A percentile compares a stretch with the other conserved stretches of the same genome.
phyloP scores from a whole-genome alignment of 2,797 vertebrate genomes.

The Brotula barbata region DNA sequence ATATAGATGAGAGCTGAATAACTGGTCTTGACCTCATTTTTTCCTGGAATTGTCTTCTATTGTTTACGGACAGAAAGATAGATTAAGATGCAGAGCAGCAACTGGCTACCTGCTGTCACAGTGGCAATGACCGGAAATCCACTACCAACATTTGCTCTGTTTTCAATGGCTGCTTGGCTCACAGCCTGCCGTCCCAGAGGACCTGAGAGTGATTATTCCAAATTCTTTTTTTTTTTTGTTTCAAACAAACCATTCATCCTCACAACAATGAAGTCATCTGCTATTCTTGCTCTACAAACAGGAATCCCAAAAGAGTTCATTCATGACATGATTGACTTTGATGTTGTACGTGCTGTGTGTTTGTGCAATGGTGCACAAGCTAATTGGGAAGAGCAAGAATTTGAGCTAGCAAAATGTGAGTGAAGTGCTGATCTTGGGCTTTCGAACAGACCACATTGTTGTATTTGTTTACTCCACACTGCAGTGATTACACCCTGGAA shows the following conservation, averaged over 20 bases:
- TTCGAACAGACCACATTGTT: not conserved
- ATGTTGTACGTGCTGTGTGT: conserved; percentile 1
- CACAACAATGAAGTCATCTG: conserved; percentile 41
- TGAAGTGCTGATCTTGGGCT: conserved; percentile 6
- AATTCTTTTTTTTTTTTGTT: conserved; percentile 33
- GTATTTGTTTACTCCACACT: not conserved
- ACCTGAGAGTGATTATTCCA: conserved; percentile 20
- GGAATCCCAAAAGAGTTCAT: conserved; percentile 26
- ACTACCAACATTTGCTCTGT: conserved; percentile 25
- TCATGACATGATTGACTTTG: conserved; percentile 10
- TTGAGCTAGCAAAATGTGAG: conserved; percentile 13
- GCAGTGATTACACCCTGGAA: not conserved
- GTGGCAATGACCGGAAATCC: conserved; percentile 51
- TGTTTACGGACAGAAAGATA: conserved; percentile 26
- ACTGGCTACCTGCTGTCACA: conserved; percentile 48
- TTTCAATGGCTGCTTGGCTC: not conserved
- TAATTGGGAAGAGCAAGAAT: conserved; percentile 24
- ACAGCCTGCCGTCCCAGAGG: conserved; percentile 18
- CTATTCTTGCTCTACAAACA: conserved; percentile 32
- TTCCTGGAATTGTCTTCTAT: conserved; percentile 50
- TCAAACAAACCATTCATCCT: conserved; percentile 37
- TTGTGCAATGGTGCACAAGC: conserved; percentile 25
- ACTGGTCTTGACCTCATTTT: conserved; percentile 7
- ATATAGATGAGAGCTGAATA: conserved; percentile 22
- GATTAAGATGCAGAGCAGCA: conserved; percentile 17